Conservation (phyloP, 2,113 vertebrate genomes). For the Indicator maculatus region DNA sequence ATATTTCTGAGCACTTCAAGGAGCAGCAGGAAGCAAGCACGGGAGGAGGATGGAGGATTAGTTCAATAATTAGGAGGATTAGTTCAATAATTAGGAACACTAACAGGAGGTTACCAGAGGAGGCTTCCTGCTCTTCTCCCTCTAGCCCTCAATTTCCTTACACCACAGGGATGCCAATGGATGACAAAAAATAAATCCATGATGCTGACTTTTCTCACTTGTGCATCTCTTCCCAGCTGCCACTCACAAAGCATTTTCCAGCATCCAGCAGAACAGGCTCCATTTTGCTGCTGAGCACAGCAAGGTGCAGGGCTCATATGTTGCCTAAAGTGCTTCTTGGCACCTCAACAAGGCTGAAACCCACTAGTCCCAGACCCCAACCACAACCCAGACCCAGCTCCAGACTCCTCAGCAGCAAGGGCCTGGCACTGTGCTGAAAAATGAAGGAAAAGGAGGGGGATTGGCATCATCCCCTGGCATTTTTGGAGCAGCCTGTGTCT, state of each 20-base stretch:
- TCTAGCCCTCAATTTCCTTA: neutral
- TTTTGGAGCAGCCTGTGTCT: neutral
- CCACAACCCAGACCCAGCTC: neutral
- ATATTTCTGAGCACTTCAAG: neutral
- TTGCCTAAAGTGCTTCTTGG: neutral
- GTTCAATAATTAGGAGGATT: neutral
- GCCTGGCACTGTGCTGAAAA: neutral
- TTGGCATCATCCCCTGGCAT: accelerated
- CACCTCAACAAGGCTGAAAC: neutral
- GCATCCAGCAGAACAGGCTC: neutral
- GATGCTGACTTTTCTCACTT: neutral
- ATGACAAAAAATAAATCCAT: neutral
- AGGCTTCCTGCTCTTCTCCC: neutral
- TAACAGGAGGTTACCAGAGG: neutral
- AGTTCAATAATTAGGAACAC: neutral
- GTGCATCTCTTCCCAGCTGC: neutral
- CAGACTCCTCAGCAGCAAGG: neutral
- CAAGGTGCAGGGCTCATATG: accelerated
- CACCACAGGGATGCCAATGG: neutral
- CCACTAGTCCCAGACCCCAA: neutral
- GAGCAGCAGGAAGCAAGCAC: neutral
- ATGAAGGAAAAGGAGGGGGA: neutral
- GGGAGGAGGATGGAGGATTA: neutral
- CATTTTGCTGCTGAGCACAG: neutral
- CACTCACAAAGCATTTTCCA: neutral